phyloP scores from a whole-genome alignment of 2,113 vertebrate species.

The Vulpes ferrilata region DNA sequence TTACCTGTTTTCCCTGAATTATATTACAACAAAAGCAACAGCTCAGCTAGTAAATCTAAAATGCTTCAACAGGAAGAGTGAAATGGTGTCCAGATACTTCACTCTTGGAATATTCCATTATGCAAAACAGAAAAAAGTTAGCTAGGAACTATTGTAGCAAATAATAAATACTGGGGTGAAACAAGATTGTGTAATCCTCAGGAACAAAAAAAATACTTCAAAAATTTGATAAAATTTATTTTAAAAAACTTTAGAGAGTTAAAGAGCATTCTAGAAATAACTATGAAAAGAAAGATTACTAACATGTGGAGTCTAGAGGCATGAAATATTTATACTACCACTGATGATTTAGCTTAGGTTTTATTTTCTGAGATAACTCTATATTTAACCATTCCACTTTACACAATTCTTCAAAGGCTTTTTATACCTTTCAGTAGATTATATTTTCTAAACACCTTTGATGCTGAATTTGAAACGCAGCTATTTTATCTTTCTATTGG shows the following conservation, averaged over 20 bases:
- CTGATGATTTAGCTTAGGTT: neutral
- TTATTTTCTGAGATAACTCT: slow-evolving; percentile 38
- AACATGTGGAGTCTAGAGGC: neutral
- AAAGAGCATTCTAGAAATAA: slow-evolving; percentile 22
- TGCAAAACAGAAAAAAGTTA: neutral
- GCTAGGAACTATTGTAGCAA: neutral
- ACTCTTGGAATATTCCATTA: neutral
- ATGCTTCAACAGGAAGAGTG: neutral
- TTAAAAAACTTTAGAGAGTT: neutral
- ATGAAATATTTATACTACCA: neutral
- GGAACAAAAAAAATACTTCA: neutral
- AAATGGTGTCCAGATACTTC: neutral
- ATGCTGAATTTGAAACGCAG: slow-evolving; percentile 37
- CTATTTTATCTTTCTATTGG: slow-evolving; percentile 30
- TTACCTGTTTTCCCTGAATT: neutral
- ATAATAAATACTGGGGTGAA: neutral
- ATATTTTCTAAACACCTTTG: slow-evolving; percentile 6
- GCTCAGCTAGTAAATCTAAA: neutral
- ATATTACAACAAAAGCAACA: neutral
- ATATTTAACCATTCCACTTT: neutral
- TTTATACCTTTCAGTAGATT: neutral
- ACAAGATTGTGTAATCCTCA: neutral
- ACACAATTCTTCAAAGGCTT: slow-evolving; percentile 12
- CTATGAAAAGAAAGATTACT: neutral
- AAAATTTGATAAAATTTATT: neutral